Evolutionary conservation across 2,113 vertebrate genomes (phyloP), one percentile per base, ranked within the genome.

Genomic region (Podarcis muralis): DNA sequence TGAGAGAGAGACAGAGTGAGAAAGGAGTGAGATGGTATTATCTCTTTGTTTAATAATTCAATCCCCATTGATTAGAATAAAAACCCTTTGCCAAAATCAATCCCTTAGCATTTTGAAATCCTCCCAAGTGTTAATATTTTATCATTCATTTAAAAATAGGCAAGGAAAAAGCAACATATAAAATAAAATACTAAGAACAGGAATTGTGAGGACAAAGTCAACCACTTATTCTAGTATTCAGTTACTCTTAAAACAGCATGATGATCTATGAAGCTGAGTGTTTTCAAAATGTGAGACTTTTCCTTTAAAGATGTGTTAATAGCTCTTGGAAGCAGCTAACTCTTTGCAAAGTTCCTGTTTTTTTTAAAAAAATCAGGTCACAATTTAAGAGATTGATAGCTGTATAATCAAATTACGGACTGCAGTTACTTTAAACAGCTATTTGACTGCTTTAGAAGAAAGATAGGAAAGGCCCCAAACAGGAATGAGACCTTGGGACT

Each of bases 81-180:
- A 74, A 83, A 53, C 62, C 37, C 59, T 83, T 77, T 69, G 72
- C 59, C 81, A 88, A 88, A 76, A 83, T 83, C 62, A 83, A 76
- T 83, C 72, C n/a, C 72, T 68, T 53, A 30, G 78, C 78, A 87
- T 87, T 68, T 69, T 81, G 7, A 83, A 83, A 83, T 83, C 37
- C 59, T 68, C n/a, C 40, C 22, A 77, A 83, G 72, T 83, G 87
- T 88, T 83, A 88, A 88, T 83, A 83, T 88, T 88, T 77, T 83
- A 88, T 88, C 40, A 68, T 77, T 66, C 57, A 83, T 65, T 88
- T 83, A 76, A 83, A 82, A 88, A 62, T 35, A 83, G 62, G 71
- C 7, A 83, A 77, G 48, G 30, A 48, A 53, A 86, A 87, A 6
- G 16, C 25, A 40, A 82, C 23, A 78, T 32, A 65, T 78, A 62